Base-by-base conservation (phyloP, 2,113 vertebrate species). In the Chionodraco myersi region DNA sequence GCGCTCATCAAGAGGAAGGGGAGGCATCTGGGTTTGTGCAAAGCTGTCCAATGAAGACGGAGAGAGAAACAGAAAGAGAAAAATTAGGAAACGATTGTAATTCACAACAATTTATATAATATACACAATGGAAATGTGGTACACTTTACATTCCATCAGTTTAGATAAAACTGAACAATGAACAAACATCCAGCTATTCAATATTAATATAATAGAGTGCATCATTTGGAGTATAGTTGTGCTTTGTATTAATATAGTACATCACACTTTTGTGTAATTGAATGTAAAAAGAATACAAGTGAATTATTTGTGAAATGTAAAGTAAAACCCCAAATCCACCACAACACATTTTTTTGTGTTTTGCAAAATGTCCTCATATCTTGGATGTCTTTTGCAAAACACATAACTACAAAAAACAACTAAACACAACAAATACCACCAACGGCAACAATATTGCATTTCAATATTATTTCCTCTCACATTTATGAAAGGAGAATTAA, bases 1-100 rank as follows among this genome's bases (percentile, higher is more conserved):
- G 68, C 96, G 96, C 92, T 96, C 96, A 94, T 97, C 96, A 82
- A 97, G 95, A 80, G 94, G 96, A 84, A 96, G 95, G 59, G 95
- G 96, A 95, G 96, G 96, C 96, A 96, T 97, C 94, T 95, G 96
- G 94, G 92, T 93, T 89, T 86, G 92, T 88, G 92, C 82, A 81
- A 85, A 92, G 89, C 94, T 95, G 89, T 80, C 3, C 67, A n/a
- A 64, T 75, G 56, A 78, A 67, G 48, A 74, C 53, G 68, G 68
- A 66, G 45, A 88, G 58, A 92, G 65, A 93, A 51, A 81, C 1
- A 82, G 23, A 77, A 53, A 79, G 14, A 85, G 9, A 75, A 45
- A 1, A 60, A 70, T 87, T n/a, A 91, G 78, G 5, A 56, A 44
- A 62, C 63, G 13, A 62, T 12, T 61, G 1, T 63, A 3, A 63